A percentile compares a stretch with the other conserved stretches of the same genome.
phyloP scores from a whole-genome alignment of 2,113 vertebrate species.

The Solea solea region DNA sequence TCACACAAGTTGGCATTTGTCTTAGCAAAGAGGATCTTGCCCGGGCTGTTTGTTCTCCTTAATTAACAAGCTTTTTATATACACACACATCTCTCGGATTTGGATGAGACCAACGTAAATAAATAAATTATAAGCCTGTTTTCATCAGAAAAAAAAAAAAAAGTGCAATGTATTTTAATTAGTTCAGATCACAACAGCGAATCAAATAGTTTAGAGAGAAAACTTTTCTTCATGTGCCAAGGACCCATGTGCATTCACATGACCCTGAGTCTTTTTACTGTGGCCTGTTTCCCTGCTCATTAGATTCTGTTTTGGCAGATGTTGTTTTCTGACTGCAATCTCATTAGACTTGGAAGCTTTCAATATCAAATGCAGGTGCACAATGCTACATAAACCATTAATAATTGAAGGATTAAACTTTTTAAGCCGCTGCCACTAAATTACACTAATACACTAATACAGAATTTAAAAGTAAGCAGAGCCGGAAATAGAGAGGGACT shows the following conservation, averaged over 20 bases:
- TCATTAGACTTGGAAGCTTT: slow-evolving; percentile 62
- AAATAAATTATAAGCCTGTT: slow-evolving; percentile 18
- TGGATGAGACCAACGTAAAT: neutral
- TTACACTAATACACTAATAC: slow-evolving; percentile 21
- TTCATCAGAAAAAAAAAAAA: neutral
- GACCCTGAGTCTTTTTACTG: slow-evolving; percentile 34
- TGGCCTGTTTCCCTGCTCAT: slow-evolving; percentile 45
- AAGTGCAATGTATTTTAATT: slow-evolving; percentile 42
- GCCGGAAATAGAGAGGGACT: neutral
- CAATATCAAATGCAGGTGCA: slow-evolving; percentile 64
- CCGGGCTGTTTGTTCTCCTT: neutral
- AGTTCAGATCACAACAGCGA: slow-evolving; percentile 37
- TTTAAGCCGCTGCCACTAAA: slow-evolving; percentile 56
- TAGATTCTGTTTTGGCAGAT: slow-evolving; percentile 63
- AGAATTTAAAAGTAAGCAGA: slow-evolving; percentile 23
- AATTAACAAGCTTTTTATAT: neutral
- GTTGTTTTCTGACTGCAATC: slow-evolving; percentile 49
- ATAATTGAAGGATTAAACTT: slow-evolving; percentile 71
- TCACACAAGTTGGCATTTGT: slow-evolving; percentile 18
- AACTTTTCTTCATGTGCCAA: slow-evolving; percentile 10
- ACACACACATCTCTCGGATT: neutral
- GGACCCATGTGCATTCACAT: slow-evolving; percentile 46
- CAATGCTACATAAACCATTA: slow-evolving; percentile 63
- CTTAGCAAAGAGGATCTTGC: neutral
- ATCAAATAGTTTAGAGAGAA: slow-evolving; percentile 23